These are phyloP conservation scores for Anoplolepis gracilipes DNA, from an alignment of 1,140 invertebrate genomes.

Conservation along the genomic window DNA sequence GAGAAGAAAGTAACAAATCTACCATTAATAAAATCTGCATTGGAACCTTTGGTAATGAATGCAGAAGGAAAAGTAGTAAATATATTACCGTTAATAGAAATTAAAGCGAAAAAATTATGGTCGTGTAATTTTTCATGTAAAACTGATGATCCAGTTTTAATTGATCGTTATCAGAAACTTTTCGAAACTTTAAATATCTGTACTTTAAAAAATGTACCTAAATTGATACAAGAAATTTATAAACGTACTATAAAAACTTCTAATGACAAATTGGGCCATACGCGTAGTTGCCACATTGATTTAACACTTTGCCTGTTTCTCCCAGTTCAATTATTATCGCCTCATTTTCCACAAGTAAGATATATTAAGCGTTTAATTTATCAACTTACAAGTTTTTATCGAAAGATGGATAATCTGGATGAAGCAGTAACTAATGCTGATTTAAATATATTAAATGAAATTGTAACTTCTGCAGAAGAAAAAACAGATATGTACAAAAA, in stretches of 20 bases:
- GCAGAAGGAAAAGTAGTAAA: background rate
- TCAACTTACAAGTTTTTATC: too few relatives aligned
- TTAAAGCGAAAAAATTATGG: background rate
- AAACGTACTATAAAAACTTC: conserved; percentile 47
- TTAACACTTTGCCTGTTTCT: too few relatives aligned
- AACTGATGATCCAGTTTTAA: background rate
- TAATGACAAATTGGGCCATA: conserved; percentile 55
- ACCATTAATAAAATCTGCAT: background rate
- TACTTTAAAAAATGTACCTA: background rate
- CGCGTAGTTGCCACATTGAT: too few relatives aligned
- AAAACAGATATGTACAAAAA: background rate
- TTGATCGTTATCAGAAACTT: background rate
- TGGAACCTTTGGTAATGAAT: background rate
- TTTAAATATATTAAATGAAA: background rate
- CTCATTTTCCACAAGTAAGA: too few relatives aligned
- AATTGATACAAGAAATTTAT: background rate
- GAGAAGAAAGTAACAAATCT: background rate
- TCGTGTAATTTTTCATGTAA: background rate
- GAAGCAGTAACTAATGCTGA: background rate
- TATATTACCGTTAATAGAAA: background rate
- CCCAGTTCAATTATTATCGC: too few relatives aligned
- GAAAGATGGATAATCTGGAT: too few relatives aligned
- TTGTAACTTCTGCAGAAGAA: background rate
- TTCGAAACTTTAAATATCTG: background rate
- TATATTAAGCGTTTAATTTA: too few relatives aligned